Percentiles rank a stretch among this genome's conserved stretches.
Evolutionary conservation across 2,797 vertebrate species (phyloP).

Genomic region (Mormyrus proboscirostris): DNA sequence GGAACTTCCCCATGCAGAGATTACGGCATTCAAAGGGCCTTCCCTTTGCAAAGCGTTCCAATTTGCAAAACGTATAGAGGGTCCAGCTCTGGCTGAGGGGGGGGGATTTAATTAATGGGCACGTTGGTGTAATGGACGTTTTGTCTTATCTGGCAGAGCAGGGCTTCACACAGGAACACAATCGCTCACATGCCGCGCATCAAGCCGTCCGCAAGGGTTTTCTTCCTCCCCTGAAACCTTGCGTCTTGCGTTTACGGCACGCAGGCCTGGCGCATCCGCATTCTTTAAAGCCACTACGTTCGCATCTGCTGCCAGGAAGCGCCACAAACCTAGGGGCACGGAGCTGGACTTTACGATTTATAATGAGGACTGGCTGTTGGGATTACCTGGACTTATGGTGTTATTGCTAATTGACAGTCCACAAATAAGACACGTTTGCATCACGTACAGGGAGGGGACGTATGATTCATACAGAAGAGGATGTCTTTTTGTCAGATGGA

Average conservation of each 20-base stretch:
- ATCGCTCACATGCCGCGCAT: neutral
- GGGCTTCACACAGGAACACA: neutral
- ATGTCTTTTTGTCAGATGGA: neutral
- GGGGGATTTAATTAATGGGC: constrained; percentile 7
- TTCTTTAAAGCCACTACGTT: neutral
- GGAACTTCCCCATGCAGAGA: neutral
- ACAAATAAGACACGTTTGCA: neutral
- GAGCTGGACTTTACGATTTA: neutral
- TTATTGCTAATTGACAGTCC: neutral
- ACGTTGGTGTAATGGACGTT: neutral
- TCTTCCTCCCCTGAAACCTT: neutral
- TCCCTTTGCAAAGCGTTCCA: neutral
- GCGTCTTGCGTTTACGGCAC: neutral
- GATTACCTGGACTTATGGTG: neutral
- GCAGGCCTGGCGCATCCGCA: neutral
- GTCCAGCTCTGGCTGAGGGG: neutral
- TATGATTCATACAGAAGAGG: neutral
- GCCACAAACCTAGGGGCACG: neutral
- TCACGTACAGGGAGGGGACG: neutral
- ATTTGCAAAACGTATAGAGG: neutral
- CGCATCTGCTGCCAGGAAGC: neutral
- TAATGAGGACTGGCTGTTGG: neutral
- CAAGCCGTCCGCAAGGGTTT: neutral
- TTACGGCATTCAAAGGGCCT: neutral
- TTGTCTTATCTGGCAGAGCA: neutral